Evolutionary conservation across 2,113 vertebrate genomes (phyloP), one percentile per base, ranked within the genome.

Genomic region (Platanista minor): DNA sequence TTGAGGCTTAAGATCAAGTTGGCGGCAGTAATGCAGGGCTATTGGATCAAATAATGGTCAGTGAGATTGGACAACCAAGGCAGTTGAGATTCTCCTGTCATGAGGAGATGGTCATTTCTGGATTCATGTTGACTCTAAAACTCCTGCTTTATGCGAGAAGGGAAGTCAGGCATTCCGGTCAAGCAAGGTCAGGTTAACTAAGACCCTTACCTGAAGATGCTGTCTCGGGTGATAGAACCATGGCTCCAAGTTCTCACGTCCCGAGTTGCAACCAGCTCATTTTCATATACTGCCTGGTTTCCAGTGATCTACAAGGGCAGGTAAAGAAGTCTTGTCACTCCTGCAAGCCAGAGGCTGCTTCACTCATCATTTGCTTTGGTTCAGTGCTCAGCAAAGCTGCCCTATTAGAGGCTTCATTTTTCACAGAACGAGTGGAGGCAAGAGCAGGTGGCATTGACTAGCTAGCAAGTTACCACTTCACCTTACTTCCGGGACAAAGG

Each of bases 171-270:
- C n/a, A 25, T 49, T 21, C 67, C 17, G 14, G 66, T 14, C 8
- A 33, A 52, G 49, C 8, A 54, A 36, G 5, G 5, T 11, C 71
- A 59, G 75, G 10, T 43, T 52, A 74, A n/a, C 27, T 1, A 49
- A 41, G 75, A 52, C 27, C 0, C 29, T 91, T 98, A 99, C 98
- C 98, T 98, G 98, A 98, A 98, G 90, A 74, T 88, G 46, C 97
- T 98, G 64, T 98, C 98, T 10, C 98, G 97, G 18, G 96, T 98
- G 74, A 98, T 82, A 4, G 98, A 98, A 29, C 97, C 97, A 17
- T 17, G 80, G 3, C 9, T 97, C 71, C 95, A 95, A 3, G 78
- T 87, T 59, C 83, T 94, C 78, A 98, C 87, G 29, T 97, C 83
- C 9, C 84, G 94, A 8, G 54, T 64, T 91, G 96, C 97, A 2